Conservation (phyloP, 2,888 invertebrate genomes). For the Ichneumoninae sp. region DNA sequence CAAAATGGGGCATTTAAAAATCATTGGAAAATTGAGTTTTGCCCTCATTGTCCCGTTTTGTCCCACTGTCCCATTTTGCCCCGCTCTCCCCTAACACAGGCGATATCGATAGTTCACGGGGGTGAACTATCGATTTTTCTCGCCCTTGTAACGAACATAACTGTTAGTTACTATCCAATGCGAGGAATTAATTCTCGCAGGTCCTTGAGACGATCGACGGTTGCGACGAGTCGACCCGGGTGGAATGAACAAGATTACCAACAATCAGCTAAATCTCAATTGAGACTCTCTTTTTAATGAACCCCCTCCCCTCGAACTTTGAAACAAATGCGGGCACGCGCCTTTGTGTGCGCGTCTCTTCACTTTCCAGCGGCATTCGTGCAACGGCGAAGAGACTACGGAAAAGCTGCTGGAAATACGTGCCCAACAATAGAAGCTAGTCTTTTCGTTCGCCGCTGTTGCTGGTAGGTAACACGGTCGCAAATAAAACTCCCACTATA, state of each 20-base stretch:
- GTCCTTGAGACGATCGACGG: not conserved
- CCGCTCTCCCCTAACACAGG: too few relatives aligned
- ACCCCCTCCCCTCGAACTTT: conserved; percentile 9
- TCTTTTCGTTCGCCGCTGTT: conserved; percentile 20
- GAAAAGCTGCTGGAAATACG: conserved; percentile 35
- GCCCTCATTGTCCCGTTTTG: too few relatives aligned
- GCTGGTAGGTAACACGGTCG: conserved; percentile 40
- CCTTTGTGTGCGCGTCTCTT: conserved; percentile 23
- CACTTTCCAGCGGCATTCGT: not conserved
- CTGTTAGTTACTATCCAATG: not conserved
- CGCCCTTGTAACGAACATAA: too few relatives aligned
- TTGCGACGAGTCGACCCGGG: not conserved
- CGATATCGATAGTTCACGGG: too few relatives aligned
- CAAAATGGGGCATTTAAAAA: too few relatives aligned
- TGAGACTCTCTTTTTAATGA: conserved; percentile 33
- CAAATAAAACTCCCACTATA: conserved; percentile 2
- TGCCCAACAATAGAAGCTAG: conserved; percentile 31
- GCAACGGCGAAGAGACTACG: not conserved
- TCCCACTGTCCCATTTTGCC: too few relatives aligned
- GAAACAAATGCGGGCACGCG: conserved; percentile 15
- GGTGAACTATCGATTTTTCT: too few relatives aligned
- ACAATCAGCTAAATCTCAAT: conserved; percentile 18
- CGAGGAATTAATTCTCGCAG: not conserved
- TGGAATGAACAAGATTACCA: conserved; percentile 3
- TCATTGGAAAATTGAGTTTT: too few relatives aligned